These are phyloP conservation scores for Eueremaeus valkanovi DNA, from an alignment of 2,888 invertebrate genomes.

Conservation along the genomic window DNA sequence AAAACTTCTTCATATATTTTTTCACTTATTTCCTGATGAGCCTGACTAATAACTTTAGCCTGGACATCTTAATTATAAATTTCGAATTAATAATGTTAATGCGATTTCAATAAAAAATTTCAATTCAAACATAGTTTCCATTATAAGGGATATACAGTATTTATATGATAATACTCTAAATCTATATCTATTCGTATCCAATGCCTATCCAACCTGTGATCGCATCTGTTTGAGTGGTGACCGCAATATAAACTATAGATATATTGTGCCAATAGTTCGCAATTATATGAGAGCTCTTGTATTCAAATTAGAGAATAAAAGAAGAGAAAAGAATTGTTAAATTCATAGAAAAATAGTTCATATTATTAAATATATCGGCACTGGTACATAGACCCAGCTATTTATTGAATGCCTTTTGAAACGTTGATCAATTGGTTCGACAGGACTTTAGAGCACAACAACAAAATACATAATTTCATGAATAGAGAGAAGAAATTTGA, in stretches of 20 bases:
- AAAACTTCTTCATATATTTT: no score
- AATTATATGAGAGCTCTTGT: conserved; percentile 10
- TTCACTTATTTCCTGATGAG: no score
- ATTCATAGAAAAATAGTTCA: conserved; percentile 1
- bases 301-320: conserved; percentile 19
- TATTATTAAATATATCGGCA: conserved; percentile 11
- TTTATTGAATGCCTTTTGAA: neutral
- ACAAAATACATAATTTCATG: conserved; percentile 24
- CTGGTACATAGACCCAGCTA: neutral
- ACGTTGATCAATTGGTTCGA: neutral
- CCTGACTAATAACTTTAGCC: no score
- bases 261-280: neutral
- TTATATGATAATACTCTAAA: no score
- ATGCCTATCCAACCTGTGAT: no score
- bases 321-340: conserved; percentile 19
- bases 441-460: neutral
- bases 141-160: no score
- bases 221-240: neutral
- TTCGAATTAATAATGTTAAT: no score
- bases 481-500: conserved; percentile 16
- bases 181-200: no score
- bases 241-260: neutral
- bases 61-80: no score
- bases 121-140: no score
- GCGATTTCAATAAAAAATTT: no score